Percentiles rank a stretch among this genome's conserved stretches.
Conservation (phyloP, 2,113 vertebrate genomes). For the Plotosus lineatus region DNA sequence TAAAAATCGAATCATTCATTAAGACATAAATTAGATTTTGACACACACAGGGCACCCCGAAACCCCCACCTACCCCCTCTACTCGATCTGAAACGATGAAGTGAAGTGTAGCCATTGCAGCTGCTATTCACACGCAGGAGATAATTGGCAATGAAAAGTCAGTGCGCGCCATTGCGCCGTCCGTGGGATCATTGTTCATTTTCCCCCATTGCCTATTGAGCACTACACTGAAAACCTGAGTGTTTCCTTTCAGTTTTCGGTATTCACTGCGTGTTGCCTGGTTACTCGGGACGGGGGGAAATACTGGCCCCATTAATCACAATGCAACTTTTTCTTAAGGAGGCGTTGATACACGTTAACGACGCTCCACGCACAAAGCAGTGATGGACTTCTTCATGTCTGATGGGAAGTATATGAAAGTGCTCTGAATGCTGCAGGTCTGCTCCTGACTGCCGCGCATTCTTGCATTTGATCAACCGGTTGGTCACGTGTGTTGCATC, state of each 20-base stretch:
- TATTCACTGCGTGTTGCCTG: slow-evolving; percentile 99
- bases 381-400: slow-evolving; percentile 97
- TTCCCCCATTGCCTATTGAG: slow-evolving; percentile 87
- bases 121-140: slow-evolving; percentile 98
- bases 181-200: slow-evolving; percentile 98
- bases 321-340: slow-evolving; percentile 90
- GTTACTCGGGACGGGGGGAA: slow-evolving; percentile 95
- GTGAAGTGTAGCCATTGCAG: slow-evolving; percentile 95
- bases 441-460: slow-evolving; percentile 6
- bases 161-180: slow-evolving; percentile 98
- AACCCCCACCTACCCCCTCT: slow-evolving; percentile 53
- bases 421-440: slow-evolving; percentile 48
- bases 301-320: slow-evolving; percentile 87
- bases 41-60: slow-evolving; percentile 66
- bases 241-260: slow-evolving; percentile 98
- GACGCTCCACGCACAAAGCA: slow-evolving; percentile 95
- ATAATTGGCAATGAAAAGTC: slow-evolving; percentile 99
- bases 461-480: not conserved
- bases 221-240: slow-evolving; percentile 95
- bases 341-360: slow-evolving; percentile 98
- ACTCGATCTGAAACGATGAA: slow-evolving; percentile 64
- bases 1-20: slow-evolving; percentile 78
- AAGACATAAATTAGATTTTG: slow-evolving; percentile 76
- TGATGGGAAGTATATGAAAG: slow-evolving; percentile 83
- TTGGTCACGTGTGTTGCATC: not conserved